Evolutionary conservation across 2,113 vertebrate species (phyloP), one percentile per base, ranked within the genome.

Genomic region (Galeopterus variegatus): DNA sequence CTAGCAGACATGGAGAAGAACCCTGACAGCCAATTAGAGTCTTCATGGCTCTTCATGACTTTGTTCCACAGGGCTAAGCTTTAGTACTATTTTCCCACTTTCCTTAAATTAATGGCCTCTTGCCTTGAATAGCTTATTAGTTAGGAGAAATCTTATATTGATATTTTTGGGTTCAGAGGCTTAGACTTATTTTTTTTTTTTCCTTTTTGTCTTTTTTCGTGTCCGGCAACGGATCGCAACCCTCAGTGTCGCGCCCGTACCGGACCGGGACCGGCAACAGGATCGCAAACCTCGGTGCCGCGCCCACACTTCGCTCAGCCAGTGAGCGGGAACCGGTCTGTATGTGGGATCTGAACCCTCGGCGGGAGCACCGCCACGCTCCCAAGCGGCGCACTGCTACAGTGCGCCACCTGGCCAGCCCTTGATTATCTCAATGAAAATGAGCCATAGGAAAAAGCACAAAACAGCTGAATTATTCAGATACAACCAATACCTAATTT

Each of bases 381-480:
- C n/a, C n/a, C n/a, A n/a, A n/a, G n/a, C n/a, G n/a, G n/a, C n/a
- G n/a, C n/a, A n/a, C n/a, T n/a, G n/a, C n/a, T n/a, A n/a, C n/a
- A n/a, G n/a, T n/a, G n/a, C n/a, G n/a, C n/a, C n/a, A n/a, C n/a
- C n/a, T n/a, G n/a, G n/a, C n/a, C n/a, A n/a, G n/a, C n/a, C n/a
- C n/a, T n/a, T 93, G 12, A 91, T 95, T 90, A 56, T 82, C 28
- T 41, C 21, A 77, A 23, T 97, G 85, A 86, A 82, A 94, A 82
- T 14, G 36, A 31, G 23, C 73, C 76, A 56, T 3, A n/a, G 79
- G 33, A 93, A 95, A 85, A 67, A 90, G 21, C 26, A 62, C 3
- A 69, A 62, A 95, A 91, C 31, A 94, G 56, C 54, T 65, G 31
- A 89, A 76, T 93, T 95, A 52, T 85, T 92, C 31, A 81, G 36